Evolutionary conservation across 1,140 invertebrate genomes (phyloP).

Genomic region (Papilio dardanus): DNA sequence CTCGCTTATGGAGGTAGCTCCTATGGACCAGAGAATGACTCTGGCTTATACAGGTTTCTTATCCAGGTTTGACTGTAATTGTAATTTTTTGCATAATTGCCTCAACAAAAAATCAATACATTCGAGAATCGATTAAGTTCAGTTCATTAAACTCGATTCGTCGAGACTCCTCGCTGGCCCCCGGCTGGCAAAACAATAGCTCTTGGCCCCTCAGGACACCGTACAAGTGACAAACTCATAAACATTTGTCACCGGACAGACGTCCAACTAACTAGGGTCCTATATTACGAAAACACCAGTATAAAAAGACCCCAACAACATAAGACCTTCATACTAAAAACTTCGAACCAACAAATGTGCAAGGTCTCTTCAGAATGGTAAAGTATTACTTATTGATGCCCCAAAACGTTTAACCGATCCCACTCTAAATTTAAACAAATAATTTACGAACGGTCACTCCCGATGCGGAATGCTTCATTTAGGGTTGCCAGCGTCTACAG

Average conservation of each 20-base stretch:
- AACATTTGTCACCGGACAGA: constrained; percentile 77
- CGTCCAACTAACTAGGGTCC: constrained; percentile 71
- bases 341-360: not conserved
- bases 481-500: constrained; percentile 53
- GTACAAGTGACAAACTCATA: constrained; percentile 78
- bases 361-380: constrained; percentile 54
- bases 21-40: too few relatives aligned
- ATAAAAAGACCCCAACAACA: constrained; percentile 46
- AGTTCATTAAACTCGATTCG: constrained; percentile 59
- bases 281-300: constrained; percentile 57
- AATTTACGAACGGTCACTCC: constrained; percentile 78
- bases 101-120: constrained; percentile 13
- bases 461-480: constrained; percentile 58
- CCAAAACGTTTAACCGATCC: constrained; percentile 78
- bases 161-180: constrained; percentile 52
- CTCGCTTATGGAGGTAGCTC: too few relatives aligned
- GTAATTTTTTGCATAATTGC: constrained; percentile 33
- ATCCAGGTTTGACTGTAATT: too few relatives aligned
- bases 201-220: constrained; percentile 45
- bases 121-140: constrained; percentile 39
- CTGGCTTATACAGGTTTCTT: too few relatives aligned
- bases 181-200: constrained; percentile 55
- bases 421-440: constrained; percentile 80
- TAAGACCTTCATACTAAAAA: constrained; percentile 9
- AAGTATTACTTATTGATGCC: constrained; percentile 76